Evolutionary conservation across 2,797 vertebrate genomes (phyloP).

Genomic region (Aeoliscus strigatus): DNA sequence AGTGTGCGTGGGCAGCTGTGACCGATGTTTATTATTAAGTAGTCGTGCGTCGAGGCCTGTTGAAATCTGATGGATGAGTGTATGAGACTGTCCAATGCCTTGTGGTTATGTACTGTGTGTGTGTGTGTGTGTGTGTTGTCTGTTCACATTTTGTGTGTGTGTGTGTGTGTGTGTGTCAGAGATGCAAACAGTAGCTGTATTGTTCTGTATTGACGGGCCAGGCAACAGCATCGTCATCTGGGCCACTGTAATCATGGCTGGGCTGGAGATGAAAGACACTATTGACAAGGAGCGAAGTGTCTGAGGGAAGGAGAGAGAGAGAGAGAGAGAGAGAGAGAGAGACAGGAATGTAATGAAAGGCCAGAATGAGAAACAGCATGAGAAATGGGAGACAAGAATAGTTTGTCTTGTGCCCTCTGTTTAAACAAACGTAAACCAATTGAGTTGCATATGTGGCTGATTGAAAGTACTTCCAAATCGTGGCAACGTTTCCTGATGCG

Average conservation of each 20-base stretch:
- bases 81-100: conserved; percentile 15
- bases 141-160: conserved; percentile 11
- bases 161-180: conserved; percentile 18
- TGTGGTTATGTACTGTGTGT: conserved; percentile 14
- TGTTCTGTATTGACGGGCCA: conserved; percentile 57
- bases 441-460: too few species aligned
- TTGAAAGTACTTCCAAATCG: too few species aligned
- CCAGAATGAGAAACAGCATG: conserved; percentile 42
- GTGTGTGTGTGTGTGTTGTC: conserved; percentile 22
- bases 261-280: conserved; percentile 63
- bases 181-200: conserved; percentile 58
- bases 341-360: conserved; percentile 52
- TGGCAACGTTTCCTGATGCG: too few species aligned
- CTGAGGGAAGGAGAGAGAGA: conserved; percentile 25
- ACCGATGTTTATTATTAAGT: conserved; percentile 24
- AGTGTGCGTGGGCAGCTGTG: conserved; percentile 8
- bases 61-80: conserved; percentile 14
- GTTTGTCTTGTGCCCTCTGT: conserved; percentile 7
- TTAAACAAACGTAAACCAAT: too few species aligned
- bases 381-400: conserved; percentile 34
- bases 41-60: neutral
- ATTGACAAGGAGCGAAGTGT: conserved; percentile 62
- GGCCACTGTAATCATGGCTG: conserved; percentile 65
- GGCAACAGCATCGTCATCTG: conserved; percentile 61
- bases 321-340: too few species aligned